These are phyloP conservation scores for Lepidurus apus DNA, from an alignment of 1,140 invertebrate species.

Conservation along the genomic window DNA sequence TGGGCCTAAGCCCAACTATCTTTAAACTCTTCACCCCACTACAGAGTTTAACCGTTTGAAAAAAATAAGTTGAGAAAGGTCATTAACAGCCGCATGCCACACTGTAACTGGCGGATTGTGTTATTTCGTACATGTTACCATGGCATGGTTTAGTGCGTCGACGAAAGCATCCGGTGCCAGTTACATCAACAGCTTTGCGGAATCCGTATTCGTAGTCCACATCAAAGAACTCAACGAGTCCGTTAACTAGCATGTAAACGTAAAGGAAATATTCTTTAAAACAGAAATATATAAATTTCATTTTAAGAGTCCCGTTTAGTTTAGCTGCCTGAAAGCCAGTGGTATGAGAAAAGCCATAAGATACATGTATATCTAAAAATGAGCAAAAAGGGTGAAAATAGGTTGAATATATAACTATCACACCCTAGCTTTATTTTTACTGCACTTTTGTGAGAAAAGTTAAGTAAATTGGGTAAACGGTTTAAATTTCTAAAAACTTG, in stretches of 20 bases:
- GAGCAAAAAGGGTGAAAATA: too few species aligned
- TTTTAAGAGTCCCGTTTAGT: too few species aligned
- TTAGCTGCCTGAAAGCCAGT: too few species aligned
- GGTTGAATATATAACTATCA: too few species aligned
- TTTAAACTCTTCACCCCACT: conserved; percentile 57
- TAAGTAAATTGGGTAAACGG: too few species aligned
- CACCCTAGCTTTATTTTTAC: too few species aligned
- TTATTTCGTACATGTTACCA: conserved; percentile 43
- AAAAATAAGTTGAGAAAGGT: conserved; percentile 11
- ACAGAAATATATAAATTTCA: too few species aligned
- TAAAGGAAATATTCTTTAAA: neutral
- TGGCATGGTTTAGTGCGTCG: conserved; percentile 77
- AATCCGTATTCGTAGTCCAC: conserved; percentile 73
- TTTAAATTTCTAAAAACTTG: too few species aligned
- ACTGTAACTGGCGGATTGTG: too few species aligned
- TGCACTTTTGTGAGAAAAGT: too few species aligned
- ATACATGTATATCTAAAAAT: too few species aligned
- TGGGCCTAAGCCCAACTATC: conserved; percentile 45
- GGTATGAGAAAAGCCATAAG: too few species aligned
- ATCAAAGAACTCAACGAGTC: conserved; percentile 76
- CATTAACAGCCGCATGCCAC: neutral
- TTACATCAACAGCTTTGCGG: conserved; percentile 66
- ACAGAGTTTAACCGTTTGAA: conserved; percentile 39
- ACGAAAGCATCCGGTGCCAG: conserved; percentile 75
- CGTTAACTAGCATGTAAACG: conserved; percentile 54